phyloP scores from a whole-genome alignment of 2,113 vertebrate genomes.

The Rhynchopsitta pachyrhyncha region DNA sequence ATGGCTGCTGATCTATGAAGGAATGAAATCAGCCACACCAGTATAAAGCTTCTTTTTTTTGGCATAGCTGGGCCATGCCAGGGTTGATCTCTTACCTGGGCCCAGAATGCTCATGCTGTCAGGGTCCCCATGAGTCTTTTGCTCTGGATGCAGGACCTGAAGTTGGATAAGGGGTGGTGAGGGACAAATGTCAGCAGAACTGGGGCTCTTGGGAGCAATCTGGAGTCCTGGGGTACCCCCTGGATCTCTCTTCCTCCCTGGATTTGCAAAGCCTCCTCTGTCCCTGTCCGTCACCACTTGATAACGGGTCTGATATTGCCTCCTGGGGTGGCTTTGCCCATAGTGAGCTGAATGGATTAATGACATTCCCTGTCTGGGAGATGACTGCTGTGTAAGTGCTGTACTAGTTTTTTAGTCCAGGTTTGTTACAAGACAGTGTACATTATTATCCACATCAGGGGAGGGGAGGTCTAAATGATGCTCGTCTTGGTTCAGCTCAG shows the following conservation, averaged over 20 bases:
- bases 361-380: not conserved
- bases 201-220: rapidly evolving
- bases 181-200: not conserved
- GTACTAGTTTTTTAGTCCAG: not conserved
- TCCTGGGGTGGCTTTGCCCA: not conserved
- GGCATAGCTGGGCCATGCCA: rapidly evolving
- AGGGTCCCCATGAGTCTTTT: not conserved
- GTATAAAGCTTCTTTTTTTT: not conserved
- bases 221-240: not conserved
- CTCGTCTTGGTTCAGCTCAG: rapidly evolving
- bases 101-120: rapidly evolving
- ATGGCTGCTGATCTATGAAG: not conserved
- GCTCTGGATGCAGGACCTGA: rapidly evolving
- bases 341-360: not conserved
- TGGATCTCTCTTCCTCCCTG: not conserved
- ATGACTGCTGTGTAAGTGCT: not conserved
- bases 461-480: not conserved
- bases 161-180: not conserved
- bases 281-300: not conserved
- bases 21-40: not conserved
- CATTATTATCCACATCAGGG: not conserved
- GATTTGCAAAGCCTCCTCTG: not conserved
- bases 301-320: not conserved
- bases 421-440: not conserved
- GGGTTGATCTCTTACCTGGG: not conserved